These are phyloP conservation scores for Lytechinus pictus DNA, from an alignment of 35 echinoderm and acorn worm genomes.

Conservation along the genomic window DNA sequence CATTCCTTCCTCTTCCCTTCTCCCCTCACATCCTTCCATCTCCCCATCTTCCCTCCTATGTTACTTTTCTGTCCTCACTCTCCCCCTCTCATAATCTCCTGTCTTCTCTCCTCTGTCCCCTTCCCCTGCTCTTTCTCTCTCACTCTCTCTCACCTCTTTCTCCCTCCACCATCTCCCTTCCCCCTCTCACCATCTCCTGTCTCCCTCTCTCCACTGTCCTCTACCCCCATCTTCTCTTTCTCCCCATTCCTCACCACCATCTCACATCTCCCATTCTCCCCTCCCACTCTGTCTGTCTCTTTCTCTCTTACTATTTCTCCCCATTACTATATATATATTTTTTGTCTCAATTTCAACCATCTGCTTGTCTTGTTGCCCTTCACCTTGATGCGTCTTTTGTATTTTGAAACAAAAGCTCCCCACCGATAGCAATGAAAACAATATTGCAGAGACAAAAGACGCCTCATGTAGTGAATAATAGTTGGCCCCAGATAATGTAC, in stretches of 20 bases:
- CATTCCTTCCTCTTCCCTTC: too few relatives aligned
- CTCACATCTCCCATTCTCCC: not conserved
- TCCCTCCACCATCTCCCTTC: not conserved
- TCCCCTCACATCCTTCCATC: not conserved
- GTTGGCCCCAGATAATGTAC: not conserved
- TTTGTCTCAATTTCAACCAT: not conserved
- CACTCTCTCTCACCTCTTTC: not conserved
- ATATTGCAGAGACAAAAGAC: not conserved
- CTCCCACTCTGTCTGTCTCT: not conserved
- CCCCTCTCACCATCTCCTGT: not conserved
- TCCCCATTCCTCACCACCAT: not conserved
- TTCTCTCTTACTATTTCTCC: not conserved
- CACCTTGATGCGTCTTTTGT: not conserved
- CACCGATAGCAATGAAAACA: not conserved
- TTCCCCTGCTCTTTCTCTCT: not conserved
- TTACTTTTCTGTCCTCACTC: not conserved
- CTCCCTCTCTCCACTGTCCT: not conserved
- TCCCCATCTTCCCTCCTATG: not conserved
- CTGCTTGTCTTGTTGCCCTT: not conserved
- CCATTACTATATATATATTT: not conserved
- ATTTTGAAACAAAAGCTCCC: constrained; percentile 11
- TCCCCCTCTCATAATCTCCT: not conserved
- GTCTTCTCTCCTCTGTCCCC: too few relatives aligned
- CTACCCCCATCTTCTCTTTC: not conserved
- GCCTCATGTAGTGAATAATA: not conserved